phyloP scores from a whole-genome alignment of 2,797 vertebrate species.

The Falco peregrinus region DNA sequence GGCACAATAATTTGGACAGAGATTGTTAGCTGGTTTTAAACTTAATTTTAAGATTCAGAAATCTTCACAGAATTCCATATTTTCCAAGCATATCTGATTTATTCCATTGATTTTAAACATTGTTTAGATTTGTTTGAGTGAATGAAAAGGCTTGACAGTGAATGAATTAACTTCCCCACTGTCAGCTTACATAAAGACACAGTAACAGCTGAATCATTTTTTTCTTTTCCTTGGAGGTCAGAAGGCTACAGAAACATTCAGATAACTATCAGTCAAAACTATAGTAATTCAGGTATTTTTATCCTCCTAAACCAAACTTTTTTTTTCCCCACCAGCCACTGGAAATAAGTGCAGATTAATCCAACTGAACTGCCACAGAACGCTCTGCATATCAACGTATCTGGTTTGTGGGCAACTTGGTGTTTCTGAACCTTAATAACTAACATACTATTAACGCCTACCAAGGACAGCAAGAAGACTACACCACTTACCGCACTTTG shows the following conservation, averaged over 20 bases:
- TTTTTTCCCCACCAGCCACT: not conserved
- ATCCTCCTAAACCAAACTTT: not conserved
- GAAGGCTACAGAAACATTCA: not conserved
- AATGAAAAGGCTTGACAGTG: not conserved
- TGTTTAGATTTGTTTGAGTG: not conserved
- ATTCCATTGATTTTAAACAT: not conserved
- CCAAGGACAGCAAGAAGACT: not conserved
- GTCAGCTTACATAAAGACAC: not conserved
- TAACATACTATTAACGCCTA: not conserved
- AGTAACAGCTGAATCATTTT: not conserved
- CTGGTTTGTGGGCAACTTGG: not conserved
- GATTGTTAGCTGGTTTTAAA: not conserved
- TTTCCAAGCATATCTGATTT: not conserved
- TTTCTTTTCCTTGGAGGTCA: not conserved
- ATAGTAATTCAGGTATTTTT: not conserved
- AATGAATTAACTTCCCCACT: not conserved
- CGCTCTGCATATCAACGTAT: not conserved
- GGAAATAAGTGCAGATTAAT: not conserved
- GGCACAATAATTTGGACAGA: not conserved
- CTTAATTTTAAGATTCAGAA: not conserved
- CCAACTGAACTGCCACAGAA: not conserved
- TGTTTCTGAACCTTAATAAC: not conserved
- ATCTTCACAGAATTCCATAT: not conserved
- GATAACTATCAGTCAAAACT: not conserved
- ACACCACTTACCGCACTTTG: not conserved